Evolutionary conservation across 2,888 invertebrate species (phyloP), one percentile per base, ranked within the genome.

Genomic region (Cheilosia grossa): DNA sequence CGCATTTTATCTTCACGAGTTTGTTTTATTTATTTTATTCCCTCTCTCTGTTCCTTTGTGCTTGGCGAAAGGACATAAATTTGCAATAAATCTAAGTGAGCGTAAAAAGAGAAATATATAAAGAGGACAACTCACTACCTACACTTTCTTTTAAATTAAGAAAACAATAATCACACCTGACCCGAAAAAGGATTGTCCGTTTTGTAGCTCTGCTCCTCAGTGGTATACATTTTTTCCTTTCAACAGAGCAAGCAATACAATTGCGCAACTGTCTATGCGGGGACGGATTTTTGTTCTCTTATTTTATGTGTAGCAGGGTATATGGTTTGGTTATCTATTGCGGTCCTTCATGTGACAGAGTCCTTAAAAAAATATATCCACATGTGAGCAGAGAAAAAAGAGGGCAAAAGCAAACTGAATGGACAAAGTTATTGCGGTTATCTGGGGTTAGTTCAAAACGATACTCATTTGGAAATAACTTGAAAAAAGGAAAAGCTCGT

Each of bases 91-190:
- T 73, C 58, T 58, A 82, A 73, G 78, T 73, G 78, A 78, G 66
- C 73, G 63, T 54, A 67, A 73, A 73, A 59, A 54, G 33, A 47
- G 27, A 27, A 30, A 27, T 44, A 44, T 1, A 21, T 30, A 42
- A 13, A 49, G 13, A 51, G 40, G 15, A 21, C 58, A 54, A 37
- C n/a, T 33, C 24, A 13, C 21, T 51, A 24, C n/a, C 6, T 58
- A 78, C 47, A 24, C 17, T 58, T 61, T 42, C 47, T n/a, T 53
- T 53, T 10, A 72, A 72, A 72, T 82, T 73, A 78, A 73, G 78
- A 58, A 82, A 73, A 78, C 82, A 82, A 78, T 82, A 73, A 82
- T 78, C 82, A 82, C 77, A 82, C 82, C 82, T 82, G 82, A 82
- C 82, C 82, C 82, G 53, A 78, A 73, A 63, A 61, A 70, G 63